Base-by-base conservation (phyloP, 2,888 invertebrate species). In the Pharmacophagus antenor region DNA sequence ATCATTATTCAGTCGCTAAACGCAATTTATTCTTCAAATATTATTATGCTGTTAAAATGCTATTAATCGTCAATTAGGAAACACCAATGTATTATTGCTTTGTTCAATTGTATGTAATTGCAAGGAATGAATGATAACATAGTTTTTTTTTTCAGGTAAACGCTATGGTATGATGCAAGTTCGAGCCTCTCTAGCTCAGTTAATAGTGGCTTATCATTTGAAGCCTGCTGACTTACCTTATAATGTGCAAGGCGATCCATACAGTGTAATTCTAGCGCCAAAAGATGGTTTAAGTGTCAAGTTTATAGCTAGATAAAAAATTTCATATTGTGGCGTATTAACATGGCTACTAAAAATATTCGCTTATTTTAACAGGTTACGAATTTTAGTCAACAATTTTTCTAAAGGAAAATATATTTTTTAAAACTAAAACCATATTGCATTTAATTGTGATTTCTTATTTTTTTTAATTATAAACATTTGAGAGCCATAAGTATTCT, bases 91-190 rank as follows among this genome's bases (percentile, higher is more conserved):
- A n/a, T n/a, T n/a, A n/a, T n/a, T n/a, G n/a, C n/a, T n/a, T n/a
- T n/a, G n/a, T n/a, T n/a, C n/a, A n/a, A n/a, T n/a, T n/a, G n/a
- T n/a, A n/a, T n/a, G n/a, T n/a, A n/a, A n/a, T n/a, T n/a, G n/a
- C n/a, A n/a, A n/a, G n/a, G n/a, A n/a, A n/a, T n/a, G n/a, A n/a
- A n/a, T n/a, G n/a, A n/a, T n/a, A n/a, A n/a, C n/a, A n/a, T n/a
- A n/a, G n/a, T n/a, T 23, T 41, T 6, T 17, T 17, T 64, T 70
- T 76, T 17, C 72, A 86, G 86, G 86, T 44, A 85, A 82, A 73
- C 79, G 86, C 37, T 86, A 85, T 65, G 86, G 85, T 1, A 65
- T 83, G 73, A 76, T 85, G 78, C 86, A 85, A 71, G 67, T 85
- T 31, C 79, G 85, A 23, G 73, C 84, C 1, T 84, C 84, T 0